Evolutionary conservation across 2,113 vertebrate species (phyloP), one percentile per base, ranked within the genome.

Genomic region (Girardinichthys multiradiatus): DNA sequence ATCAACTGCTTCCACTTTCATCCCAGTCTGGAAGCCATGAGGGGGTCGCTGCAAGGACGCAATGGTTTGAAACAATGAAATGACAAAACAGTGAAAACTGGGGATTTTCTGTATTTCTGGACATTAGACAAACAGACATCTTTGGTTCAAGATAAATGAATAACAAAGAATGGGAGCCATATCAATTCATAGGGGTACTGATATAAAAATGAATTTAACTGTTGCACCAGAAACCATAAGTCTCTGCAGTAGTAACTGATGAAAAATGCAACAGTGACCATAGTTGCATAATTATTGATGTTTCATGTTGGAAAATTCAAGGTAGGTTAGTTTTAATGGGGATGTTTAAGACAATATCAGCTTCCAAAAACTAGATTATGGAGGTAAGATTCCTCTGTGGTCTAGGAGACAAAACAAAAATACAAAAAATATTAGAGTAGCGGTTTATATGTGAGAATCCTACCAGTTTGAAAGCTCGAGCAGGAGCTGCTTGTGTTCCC

Each of bases 381-480:
- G n/a, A 21, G 59, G 59, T 7, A 31, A 29, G 29, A 61, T 10
- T 11, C 59, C 30, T 29, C 29, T 31, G 31, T 61, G 28, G 21
- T 21, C 11, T 63, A 37, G 26, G 61, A 33, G 33, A 62, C 31
- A 29, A 62, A 62, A 62, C 17, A 26, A 70, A 45, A 60, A 24
- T 13, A 28, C 33, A n/a, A 26, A 30, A 21, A 72, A 67, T 30
- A 21, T 62, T 24, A 14, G 4, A 29, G 57, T 31, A 48, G 2
- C 27, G 0, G 1, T 68, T 4, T 31, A 27, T 73, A 19, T 58
- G 3, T 45, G 2, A 28, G 21, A 33, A 17, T 42, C 29, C 10
- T 84, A 98, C 96, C 87, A 94, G 91, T 92, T 97, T 97, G 84
- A 98, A 98, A 8, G 96, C 96, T 78, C 96, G 92, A 68, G 96